Conservation (phyloP, 2,888 invertebrate species). For the Tenthredo notha region DNA sequence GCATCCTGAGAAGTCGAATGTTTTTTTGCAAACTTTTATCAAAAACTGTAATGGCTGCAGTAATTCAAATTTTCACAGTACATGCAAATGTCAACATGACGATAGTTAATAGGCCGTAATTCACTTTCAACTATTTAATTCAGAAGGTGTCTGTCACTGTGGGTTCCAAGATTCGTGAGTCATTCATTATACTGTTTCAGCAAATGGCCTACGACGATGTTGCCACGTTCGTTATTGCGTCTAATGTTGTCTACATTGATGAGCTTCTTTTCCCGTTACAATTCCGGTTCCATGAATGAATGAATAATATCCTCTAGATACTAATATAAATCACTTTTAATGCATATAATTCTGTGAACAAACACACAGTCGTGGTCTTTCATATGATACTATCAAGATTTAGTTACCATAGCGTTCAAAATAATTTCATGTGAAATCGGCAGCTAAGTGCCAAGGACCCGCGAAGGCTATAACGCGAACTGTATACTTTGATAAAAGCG, state of each 20-base stretch:
- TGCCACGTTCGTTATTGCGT: not conserved
- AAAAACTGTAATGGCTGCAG: not conserved
- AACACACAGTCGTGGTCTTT: not conserved
- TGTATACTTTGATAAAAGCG: not conserved
- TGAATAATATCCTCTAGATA: not conserved
- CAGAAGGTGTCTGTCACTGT: too few relatives aligned
- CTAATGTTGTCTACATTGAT: not conserved
- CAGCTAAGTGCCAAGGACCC: not conserved
- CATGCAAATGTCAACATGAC: not conserved
- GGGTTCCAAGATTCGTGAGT: constrained; percentile 17
- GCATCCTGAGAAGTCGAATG: not conserved
- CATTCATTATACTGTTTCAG: constrained; percentile 6
- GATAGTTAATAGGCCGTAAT: not conserved
- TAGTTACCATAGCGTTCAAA: not conserved
- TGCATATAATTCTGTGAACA: not conserved
- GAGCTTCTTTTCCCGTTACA: not conserved
- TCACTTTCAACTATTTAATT: not conserved
- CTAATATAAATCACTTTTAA: not conserved
- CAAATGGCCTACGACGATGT: constrained; percentile 7
- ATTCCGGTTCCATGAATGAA: not conserved
- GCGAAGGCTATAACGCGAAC: not conserved
- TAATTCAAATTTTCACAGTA: not conserved
- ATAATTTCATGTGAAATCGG: not conserved
- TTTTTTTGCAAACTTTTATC: not conserved
- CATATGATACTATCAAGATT: not conserved